Percentiles rank a stretch among this genome's conserved stretches.
These are phyloP conservation scores for Aptenodytes forsteri DNA, from an alignment of 2,113 vertebrate genomes.

Conservation along the genomic window DNA sequence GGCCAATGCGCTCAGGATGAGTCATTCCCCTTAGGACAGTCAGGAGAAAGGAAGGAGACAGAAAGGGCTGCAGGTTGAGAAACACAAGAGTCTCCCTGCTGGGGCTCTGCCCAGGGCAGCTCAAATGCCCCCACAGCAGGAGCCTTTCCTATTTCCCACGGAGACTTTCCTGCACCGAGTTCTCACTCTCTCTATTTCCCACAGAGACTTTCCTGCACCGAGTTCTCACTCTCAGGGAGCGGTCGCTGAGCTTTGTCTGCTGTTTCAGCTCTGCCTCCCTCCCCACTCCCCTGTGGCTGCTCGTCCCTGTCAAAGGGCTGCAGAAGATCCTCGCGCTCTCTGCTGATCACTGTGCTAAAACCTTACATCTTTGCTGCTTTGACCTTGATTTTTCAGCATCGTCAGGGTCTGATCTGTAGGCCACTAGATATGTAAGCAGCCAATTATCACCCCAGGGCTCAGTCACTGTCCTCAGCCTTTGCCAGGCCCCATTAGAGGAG, in stretches of 20 bases:
- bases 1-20: background rate
- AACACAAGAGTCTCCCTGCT: background rate
- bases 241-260: background rate
- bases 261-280: background rate
- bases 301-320: background rate
- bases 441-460: conserved; percentile 51
- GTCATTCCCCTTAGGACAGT: background rate
- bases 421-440: conserved; percentile 6
- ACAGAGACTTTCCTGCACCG: background rate
- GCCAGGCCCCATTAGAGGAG: conserved; percentile 31
- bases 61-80: background rate
- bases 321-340: background rate
- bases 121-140: background rate
- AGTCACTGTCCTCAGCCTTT: background rate
- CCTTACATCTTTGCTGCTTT: background rate
- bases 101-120: background rate
- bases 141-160: background rate
- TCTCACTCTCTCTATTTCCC: background rate
- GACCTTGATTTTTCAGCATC: conserved; percentile 25
- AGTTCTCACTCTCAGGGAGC: background rate
- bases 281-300: background rate
- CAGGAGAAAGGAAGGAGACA: background rate
- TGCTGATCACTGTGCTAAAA: background rate
- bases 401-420: background rate
- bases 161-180: background rate